Conservation (phyloP, 2,888 invertebrate genomes). For the Pilophorus perplexus region DNA sequence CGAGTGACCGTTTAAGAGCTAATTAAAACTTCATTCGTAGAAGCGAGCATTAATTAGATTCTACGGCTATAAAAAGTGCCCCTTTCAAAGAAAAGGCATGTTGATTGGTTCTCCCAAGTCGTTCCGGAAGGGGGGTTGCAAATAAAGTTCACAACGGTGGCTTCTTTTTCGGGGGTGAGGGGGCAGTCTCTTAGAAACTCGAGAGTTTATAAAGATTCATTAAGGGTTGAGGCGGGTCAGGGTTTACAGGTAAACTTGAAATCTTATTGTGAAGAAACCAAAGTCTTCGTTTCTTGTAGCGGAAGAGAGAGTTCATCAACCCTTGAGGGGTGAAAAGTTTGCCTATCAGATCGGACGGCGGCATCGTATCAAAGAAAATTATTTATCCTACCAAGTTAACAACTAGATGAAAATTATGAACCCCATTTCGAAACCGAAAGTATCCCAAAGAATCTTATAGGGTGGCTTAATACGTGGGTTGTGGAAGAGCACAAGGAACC, state of each 20-base stretch:
- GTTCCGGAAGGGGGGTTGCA: not conserved
- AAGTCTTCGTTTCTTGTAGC: too few species aligned
- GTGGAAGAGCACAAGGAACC: not conserved
- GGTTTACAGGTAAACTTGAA: not conserved
- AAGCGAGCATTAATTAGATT: conserved; percentile 7
- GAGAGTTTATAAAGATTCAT: conserved; percentile 7
- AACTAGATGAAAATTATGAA: too few species aligned
- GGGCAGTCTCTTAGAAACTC: too few species aligned
- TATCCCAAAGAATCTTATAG: too few species aligned
- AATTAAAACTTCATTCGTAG: conserved; percentile 17
- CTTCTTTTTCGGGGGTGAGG: not conserved
- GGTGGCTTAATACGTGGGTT: too few species aligned
- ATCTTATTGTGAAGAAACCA: too few species aligned
- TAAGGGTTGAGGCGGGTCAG: not conserved
- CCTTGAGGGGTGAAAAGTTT: too few species aligned
- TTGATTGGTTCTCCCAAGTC: conserved; percentile 13
- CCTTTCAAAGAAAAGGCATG: conserved; percentile 13
- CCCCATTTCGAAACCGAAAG: too few species aligned
- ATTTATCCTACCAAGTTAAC: too few species aligned
- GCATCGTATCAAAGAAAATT: too few species aligned
- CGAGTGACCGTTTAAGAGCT: not conserved
- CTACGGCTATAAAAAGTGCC: conserved; percentile 2
- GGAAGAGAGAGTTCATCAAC: too few species aligned
- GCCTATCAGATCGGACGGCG: too few species aligned
- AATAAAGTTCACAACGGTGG: not conserved